A percentile compares a stretch with the other conserved stretches of the same genome.
Evolutionary conservation across 53 echinoderm and acorn worm genomes (phyloP).

Genomic region (Hippasteria phrygiana): DNA sequence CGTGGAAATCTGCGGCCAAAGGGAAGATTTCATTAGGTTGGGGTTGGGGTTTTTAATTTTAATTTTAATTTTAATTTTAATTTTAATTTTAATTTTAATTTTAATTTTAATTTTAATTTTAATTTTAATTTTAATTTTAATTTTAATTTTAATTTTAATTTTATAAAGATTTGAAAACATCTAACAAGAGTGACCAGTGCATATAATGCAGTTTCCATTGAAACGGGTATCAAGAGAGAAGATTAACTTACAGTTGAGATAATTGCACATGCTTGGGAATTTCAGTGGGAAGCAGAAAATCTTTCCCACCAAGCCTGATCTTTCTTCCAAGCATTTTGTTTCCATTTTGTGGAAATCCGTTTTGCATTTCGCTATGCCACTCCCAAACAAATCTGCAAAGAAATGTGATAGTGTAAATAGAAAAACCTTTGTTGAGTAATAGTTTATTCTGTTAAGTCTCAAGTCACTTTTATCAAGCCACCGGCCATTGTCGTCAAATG

Average conservation of each 20-base stretch:
- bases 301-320: conserved; percentile 32
- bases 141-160: too few relatives aligned
- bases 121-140: too few relatives aligned
- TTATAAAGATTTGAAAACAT: too few relatives aligned
- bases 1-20: conserved; percentile 53
- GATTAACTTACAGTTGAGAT: conserved; percentile 65
- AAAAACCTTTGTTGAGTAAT: background rate
- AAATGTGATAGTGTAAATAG: too few relatives aligned
- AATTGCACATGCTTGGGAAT: conserved; percentile 70
- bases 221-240: background rate
- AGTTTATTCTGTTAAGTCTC: too few relatives aligned
- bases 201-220: background rate
- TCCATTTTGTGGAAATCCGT: conserved; percentile 36
- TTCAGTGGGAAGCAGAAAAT: conserved; percentile 76
- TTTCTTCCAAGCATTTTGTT: conserved; percentile 47
- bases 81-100: too few relatives aligned
- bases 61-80: too few relatives aligned
- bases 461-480: too few relatives aligned
- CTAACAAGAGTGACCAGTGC: background rate
- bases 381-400: conserved; percentile 72
- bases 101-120: too few relatives aligned
- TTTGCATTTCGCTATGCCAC: conserved; percentile 65
- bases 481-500: too few relatives aligned
- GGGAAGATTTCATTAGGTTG: background rate
- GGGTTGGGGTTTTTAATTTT: too few relatives aligned